Percentiles rank a stretch among this genome's conserved stretches.
Evolutionary conservation across 2,797 vertebrate species (phyloP).

Genomic region (Fringilla coelebs): DNA sequence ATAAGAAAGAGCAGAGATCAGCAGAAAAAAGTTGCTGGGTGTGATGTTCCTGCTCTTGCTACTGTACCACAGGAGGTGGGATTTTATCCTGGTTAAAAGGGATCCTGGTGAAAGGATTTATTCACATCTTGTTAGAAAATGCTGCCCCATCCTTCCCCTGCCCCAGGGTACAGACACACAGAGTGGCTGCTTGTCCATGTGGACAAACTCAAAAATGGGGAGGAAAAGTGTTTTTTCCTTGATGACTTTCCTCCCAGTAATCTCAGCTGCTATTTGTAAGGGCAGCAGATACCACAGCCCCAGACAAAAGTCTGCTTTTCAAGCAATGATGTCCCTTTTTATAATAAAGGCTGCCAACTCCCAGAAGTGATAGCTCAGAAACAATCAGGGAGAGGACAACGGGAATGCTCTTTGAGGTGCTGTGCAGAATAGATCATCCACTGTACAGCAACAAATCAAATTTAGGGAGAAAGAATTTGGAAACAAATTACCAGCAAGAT

Average conservation of each 20-base stretch:
- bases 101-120: background rate
- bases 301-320: conserved; percentile 24
- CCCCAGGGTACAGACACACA: background rate
- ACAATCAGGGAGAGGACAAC: conserved; percentile 34
- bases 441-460: conserved; percentile 52
- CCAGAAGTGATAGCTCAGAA: conserved; percentile 50
- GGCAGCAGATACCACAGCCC: background rate
- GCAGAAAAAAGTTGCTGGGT: background rate
- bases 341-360: conserved; percentile 50
- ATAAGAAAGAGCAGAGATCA: background rate
- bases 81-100: background rate
- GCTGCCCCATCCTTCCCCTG: background rate
- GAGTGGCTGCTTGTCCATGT: background rate
- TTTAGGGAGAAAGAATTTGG: conserved; percentile 53
- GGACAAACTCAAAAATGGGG: background rate
- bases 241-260: background rate
- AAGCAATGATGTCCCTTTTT: conserved; percentile 21
- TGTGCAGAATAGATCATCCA: conserved; percentile 55
- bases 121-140: background rate
- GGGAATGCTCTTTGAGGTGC: conserved; percentile 24
- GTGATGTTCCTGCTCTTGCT: background rate
- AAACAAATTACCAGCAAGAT: conserved; percentile 63
- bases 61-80: background rate
- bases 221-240: background rate
- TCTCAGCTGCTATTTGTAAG: background rate